A percentile compares a stretch with the other conserved stretches of the same genome.
These are phyloP conservation scores for Pyrocephalus nanus DNA, from an alignment of 2,797 vertebrate genomes.

Conservation along the genomic window DNA sequence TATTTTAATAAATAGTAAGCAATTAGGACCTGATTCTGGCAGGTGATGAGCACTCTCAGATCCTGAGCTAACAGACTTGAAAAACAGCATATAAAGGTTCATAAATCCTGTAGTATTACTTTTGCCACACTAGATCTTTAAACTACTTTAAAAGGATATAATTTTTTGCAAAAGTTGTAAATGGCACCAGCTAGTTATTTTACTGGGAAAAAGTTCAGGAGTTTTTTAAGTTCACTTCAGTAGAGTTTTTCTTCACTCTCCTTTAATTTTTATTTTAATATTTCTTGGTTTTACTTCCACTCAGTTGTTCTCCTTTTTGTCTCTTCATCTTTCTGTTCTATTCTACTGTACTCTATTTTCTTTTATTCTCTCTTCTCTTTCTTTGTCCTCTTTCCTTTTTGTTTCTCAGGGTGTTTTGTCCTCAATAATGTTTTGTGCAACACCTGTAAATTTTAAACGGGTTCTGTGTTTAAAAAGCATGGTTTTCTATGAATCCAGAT, in stretches of 20 bases:
- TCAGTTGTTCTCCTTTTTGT: neutral
- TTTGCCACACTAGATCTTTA: neutral
- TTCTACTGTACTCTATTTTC: neutral
- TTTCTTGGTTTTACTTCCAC: neutral
- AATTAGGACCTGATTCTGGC: neutral
- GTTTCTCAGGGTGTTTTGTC: neutral
- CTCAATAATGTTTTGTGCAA: neutral
- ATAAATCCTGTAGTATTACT: neutral
- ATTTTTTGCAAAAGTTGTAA: neutral
- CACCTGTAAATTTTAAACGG: neutral
- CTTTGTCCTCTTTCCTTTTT: neutral
- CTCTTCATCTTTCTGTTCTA: neutral
- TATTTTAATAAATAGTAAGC: constrained; percentile 7
- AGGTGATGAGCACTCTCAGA: neutral
- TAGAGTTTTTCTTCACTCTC: neutral
- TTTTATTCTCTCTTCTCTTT: neutral
- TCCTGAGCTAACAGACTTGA: neutral
- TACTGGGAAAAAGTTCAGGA: neutral
- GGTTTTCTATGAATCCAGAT: neutral
- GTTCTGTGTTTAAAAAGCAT: neutral
- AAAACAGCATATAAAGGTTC: neutral
- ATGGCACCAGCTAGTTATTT: neutral
- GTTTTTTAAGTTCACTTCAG: neutral
- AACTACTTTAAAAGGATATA: neutral
- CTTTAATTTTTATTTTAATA: neutral